Percentiles rank a stretch among this genome's conserved stretches.
Conservation (phyloP, 2,888 invertebrate genomes). For the Tupiocoris notatus region DNA sequence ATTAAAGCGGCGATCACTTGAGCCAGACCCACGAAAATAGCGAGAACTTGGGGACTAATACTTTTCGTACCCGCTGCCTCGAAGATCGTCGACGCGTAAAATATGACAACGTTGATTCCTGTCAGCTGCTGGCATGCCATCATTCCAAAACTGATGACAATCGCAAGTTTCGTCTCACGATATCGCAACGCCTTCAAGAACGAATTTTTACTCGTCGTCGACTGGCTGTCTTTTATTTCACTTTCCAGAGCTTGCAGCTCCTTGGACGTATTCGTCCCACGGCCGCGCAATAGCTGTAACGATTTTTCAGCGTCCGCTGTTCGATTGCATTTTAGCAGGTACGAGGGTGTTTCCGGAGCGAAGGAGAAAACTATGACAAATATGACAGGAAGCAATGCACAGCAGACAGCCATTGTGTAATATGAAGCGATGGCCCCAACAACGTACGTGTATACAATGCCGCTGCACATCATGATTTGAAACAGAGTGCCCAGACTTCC, state of each 20-base stretch:
- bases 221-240: conserved; percentile 42
- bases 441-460: conserved; percentile 74
- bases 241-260: conserved; percentile 57
- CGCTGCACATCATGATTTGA: conserved; percentile 71
- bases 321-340: conserved; percentile 44
- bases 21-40: conserved; percentile 77
- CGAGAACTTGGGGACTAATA: conserved; percentile 64
- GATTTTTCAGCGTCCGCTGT: conserved; percentile 52
- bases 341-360: conserved; percentile 69
- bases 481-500: conserved; percentile 76
- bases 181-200: conserved; percentile 53
- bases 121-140: conserved; percentile 84
- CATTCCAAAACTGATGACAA: conserved; percentile 71
- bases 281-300: conserved; percentile 64
- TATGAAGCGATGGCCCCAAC: conserved; percentile 72
- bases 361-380: conserved; percentile 66
- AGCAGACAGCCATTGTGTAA: conserved; percentile 66
- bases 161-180: conserved; percentile 66
- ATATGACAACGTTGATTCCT: conserved; percentile 80
- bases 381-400: conserved; percentile 64
- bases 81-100: conserved; percentile 76
- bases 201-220: background rate
- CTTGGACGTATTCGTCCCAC: conserved; percentile 62
- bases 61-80: conserved; percentile 68
- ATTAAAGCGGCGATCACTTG: conserved; percentile 69